phyloP scores from a whole-genome alignment of 53 echinoderm and acorn worm species.

The Luidia sarsii region DNA sequence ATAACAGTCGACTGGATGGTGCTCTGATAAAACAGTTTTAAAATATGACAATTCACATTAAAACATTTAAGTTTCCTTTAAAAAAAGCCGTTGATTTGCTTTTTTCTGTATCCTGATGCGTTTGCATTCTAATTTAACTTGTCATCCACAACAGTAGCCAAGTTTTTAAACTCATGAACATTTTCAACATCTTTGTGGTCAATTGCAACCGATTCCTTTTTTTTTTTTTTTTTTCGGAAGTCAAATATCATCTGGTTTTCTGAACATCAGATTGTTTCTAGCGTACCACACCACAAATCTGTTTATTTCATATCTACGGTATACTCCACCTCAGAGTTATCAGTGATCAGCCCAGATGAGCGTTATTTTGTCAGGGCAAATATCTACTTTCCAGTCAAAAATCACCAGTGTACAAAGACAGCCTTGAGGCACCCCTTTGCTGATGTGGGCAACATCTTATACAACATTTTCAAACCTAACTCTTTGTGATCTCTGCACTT shows the following conservation, averaged over 20 bases:
- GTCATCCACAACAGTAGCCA: background rate
- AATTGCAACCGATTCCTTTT: background rate
- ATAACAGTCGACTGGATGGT: background rate
- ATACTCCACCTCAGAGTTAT: constrained; percentile 1
- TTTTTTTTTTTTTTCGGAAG: background rate
- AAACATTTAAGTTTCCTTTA: background rate
- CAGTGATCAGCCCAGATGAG: background rate
- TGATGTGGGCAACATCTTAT: background rate
- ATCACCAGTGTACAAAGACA: constrained; percentile 28
- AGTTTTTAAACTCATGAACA: constrained; percentile 2
- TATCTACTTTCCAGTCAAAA: background rate
- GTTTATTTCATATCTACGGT: background rate
- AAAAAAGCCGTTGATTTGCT: background rate
- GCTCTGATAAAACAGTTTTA: constrained; percentile 12
- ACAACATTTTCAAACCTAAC: background rate
- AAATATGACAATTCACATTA: background rate
- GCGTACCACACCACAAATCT: constrained; percentile 11
- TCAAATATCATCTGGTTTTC: constrained; percentile 28
- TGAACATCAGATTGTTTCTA: background rate
- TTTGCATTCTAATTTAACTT: background rate
- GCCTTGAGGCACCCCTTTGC: constrained; percentile 21
- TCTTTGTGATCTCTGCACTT: constrained; percentile 10
- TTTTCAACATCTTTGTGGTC: background rate
- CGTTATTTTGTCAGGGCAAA: constrained; percentile 19
- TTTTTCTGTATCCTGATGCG: background rate